Evolutionary conservation across 1,140 invertebrate species (phyloP).

Genomic region (Cyclina sinensis): DNA sequence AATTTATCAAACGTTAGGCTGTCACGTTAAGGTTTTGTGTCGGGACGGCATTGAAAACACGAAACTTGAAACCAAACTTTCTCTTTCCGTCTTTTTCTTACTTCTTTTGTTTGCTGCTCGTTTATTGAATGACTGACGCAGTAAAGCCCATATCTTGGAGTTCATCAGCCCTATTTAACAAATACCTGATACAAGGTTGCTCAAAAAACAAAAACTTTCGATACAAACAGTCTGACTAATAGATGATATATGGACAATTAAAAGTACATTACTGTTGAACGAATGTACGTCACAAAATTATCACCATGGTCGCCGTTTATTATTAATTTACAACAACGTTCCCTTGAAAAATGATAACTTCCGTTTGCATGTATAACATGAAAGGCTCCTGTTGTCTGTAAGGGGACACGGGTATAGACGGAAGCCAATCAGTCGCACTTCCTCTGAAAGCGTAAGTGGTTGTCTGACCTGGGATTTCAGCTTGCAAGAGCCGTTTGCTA

Average conservation of each 20-base stretch:
- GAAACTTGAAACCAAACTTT: slow-evolving; percentile 16
- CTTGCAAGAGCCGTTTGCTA: no score
- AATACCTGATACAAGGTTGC: slow-evolving; percentile 30
- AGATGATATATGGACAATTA: slow-evolving; percentile 16
- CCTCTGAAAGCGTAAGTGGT: no score
- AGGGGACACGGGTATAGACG: no score
- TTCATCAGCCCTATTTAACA: not conserved
- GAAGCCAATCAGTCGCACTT: no score
- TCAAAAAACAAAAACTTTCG: slow-evolving; percentile 10
- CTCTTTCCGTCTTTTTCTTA: slow-evolving; percentile 17
- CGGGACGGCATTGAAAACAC: slow-evolving; percentile 17
- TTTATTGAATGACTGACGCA: not conserved
- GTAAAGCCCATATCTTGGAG: not conserved
- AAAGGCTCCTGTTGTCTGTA: not conserved
- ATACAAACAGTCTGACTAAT: slow-evolving; percentile 26
- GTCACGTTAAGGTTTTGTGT: not conserved
- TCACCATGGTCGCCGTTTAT: not conserved
- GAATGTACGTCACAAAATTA: not conserved
- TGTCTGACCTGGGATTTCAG: no score
- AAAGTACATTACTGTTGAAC: not conserved
- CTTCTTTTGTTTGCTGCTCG: not conserved
- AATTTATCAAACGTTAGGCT: not conserved
- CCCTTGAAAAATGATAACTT: not conserved
- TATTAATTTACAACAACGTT: not conserved
- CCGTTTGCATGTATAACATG: slow-evolving; percentile 15